These are phyloP conservation scores for Solenopsis fugax DNA, from an alignment of 1,140 invertebrate species.

Conservation along the genomic window DNA sequence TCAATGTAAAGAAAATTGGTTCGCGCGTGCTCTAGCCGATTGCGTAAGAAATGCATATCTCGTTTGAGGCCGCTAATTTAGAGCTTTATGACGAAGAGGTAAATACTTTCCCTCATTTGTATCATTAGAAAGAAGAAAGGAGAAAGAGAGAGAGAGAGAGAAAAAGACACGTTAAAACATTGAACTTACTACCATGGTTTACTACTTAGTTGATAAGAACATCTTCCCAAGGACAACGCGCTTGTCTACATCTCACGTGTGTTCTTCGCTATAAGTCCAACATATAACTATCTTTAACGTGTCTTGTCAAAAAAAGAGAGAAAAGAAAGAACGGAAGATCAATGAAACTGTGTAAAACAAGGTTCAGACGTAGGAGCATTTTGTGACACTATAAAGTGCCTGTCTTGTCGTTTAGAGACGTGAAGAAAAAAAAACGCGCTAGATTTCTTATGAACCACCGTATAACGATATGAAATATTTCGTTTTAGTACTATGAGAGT, in stretches of 20 bases:
- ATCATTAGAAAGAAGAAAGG: conserved; percentile 17
- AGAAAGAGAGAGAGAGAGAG: too few species aligned
- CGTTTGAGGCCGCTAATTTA: conserved; percentile 67
- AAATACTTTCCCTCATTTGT: conserved; percentile 74
- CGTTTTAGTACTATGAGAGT: conserved; percentile 41
- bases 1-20: conserved; percentile 37
- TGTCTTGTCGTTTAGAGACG: conserved; percentile 85
- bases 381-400: conserved; percentile 86
- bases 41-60: conserved; percentile 67
- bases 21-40: conserved; percentile 47
- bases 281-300: conserved; percentile 78
- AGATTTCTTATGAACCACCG: conserved; percentile 80
- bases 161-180: conserved; percentile 68
- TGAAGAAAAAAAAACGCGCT: conserved; percentile 77
- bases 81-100: conserved; percentile 63
- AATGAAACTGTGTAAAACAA: conserved; percentile 83
- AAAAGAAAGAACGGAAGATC: conserved; percentile 75
- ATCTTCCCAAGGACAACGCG: conserved; percentile 75
- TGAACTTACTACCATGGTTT: conserved; percentile 72
- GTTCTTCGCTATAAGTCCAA: conserved; percentile 80
- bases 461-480: conserved; percentile 70
- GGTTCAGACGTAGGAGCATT: conserved; percentile 84
- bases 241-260: conserved; percentile 77
- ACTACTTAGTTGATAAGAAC: conserved; percentile 75
- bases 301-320: conserved; percentile 60